A percentile compares a stretch with the other conserved stretches of the same genome.
phyloP scores from a whole-genome alignment of 2,113 vertebrate species.

The Chrysemys picta region DNA sequence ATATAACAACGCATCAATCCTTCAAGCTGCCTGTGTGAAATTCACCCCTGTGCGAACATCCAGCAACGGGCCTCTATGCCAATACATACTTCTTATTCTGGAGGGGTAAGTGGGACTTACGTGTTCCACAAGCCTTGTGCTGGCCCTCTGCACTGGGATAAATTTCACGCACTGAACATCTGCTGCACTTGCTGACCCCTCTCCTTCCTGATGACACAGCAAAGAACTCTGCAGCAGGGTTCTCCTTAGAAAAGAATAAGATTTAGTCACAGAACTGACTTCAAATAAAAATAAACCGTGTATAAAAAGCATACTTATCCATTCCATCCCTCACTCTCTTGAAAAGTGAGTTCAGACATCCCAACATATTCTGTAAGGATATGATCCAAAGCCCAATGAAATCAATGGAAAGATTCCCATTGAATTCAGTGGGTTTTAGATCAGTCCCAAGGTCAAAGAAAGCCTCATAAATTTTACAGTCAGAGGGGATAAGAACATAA shows the following conservation, averaged over 20 bases:
- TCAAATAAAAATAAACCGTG: neutral
- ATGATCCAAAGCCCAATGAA: neutral
- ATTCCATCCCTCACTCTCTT: neutral
- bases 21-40: neutral
- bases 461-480: neutral
- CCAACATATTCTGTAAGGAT: neutral
- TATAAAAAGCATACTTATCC: neutral
- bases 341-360: neutral
- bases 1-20: neutral
- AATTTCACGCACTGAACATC: neutral
- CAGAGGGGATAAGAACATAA: neutral
- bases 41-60: neutral
- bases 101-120: neutral
- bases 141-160: neutral
- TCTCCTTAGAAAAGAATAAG: neutral
- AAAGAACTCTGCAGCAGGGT: neutral
- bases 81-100: neutral
- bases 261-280: neutral
- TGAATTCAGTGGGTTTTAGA: neutral
- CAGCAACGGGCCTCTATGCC: neutral
- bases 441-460: constrained; percentile 13
- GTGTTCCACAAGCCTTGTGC: neutral
- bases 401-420: neutral
- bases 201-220: neutral
- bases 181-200: neutral